These are phyloP conservation scores for Mesoclemmys tuberculata DNA, from an alignment of 2,113 vertebrate genomes.

Conservation along the genomic window DNA sequence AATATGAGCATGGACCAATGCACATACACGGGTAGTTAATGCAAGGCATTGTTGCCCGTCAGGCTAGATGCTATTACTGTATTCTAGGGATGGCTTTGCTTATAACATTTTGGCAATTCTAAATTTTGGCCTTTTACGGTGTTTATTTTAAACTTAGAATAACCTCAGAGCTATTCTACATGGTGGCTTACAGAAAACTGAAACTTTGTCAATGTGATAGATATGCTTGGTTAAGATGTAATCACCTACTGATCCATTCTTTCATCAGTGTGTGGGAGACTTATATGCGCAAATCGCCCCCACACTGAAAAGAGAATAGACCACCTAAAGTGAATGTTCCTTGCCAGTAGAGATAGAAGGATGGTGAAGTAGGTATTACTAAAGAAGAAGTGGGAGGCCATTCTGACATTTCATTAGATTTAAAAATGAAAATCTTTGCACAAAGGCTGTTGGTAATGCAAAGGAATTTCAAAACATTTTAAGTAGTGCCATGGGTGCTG, in stretches of 20 bases:
- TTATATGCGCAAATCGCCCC: background rate
- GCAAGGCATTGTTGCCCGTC: background rate
- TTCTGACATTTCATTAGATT: background rate
- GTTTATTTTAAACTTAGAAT: background rate
- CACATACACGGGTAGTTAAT: background rate
- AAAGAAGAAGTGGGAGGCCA: background rate
- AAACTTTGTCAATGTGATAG: background rate
- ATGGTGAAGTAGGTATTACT: background rate
- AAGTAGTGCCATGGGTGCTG: background rate
- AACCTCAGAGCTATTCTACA: background rate
- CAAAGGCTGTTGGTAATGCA: background rate
- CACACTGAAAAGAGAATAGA: background rate
- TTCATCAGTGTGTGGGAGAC: background rate
- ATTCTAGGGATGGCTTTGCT: background rate
- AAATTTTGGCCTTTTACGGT: background rate
- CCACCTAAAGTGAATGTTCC: background rate
- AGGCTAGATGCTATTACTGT: background rate
- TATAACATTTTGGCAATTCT: background rate
- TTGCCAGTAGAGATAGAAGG: background rate
- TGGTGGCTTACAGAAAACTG: background rate
- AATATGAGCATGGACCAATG: background rate
- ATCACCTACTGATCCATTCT: background rate
- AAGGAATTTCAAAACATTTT: background rate
- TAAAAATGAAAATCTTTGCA: background rate
- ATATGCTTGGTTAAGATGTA: background rate